Base-by-base conservation (phyloP, 2,888 invertebrate genomes). In the Cartodere bifasciata region DNA sequence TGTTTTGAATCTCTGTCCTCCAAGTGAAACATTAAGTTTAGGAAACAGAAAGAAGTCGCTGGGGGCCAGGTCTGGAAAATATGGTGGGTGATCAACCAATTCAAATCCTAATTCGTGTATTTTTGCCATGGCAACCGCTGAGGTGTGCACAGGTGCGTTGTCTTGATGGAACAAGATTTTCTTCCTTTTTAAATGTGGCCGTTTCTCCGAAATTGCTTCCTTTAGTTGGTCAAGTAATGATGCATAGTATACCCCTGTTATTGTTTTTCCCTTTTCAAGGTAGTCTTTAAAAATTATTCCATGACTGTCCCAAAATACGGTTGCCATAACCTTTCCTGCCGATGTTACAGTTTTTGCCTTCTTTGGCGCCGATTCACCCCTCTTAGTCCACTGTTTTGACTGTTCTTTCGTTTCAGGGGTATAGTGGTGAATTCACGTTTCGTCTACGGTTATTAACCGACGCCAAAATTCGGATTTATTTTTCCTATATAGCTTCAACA, bases 401-500 rank as follows among this genome's bases (percentile, higher is more conserved):
- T 31, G 27, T 34, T 21, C 12, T 31, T 54, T 54, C 20, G 46
- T 46, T 37, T 54, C 50, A 35, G 49, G 47, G n/a, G 44, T 49
- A 35, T 43, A 47, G 28, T 46, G 40, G 34, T 51, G 46, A 15
- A 56, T 45, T 50, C 51, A 55, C 25, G 49, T 55, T 50, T 56
- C 50, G 43, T 57, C 54, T 9, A 17, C n/a, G n/a, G n/a, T n/a
- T n/a, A n/a, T n/a, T n/a, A n/a, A n/a, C n/a, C n/a, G n/a, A n/a
- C n/a, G n/a, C n/a, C n/a, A n/a, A n/a, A n/a, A n/a, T n/a, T n/a
- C n/a, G n/a, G n/a, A n/a, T n/a, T n/a, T n/a, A n/a, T n/a, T n/a
- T n/a, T n/a, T n/a, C n/a, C n/a, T n/a, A n/a, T n/a, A n/a, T n/a
- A n/a, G n/a, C n/a, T n/a, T n/a, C n/a, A n/a, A n/a, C n/a, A n/a